These are phyloP conservation scores for Nymphalis urticae DNA, from an alignment of 2,888 invertebrate species.

Conservation along the genomic window DNA sequence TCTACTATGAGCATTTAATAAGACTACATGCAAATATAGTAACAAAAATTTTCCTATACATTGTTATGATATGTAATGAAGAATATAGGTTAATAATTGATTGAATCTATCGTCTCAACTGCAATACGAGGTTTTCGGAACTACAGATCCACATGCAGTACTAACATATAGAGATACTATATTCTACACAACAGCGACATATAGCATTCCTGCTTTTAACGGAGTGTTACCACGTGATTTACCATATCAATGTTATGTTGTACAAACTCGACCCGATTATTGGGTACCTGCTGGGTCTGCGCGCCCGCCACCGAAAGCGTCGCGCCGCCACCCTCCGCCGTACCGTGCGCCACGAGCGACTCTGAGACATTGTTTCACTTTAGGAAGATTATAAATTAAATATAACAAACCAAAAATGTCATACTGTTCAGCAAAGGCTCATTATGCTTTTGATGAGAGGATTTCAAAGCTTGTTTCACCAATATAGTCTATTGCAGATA, in stretches of 20 bases:
- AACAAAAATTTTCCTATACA: conserved; percentile 12
- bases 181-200: conserved; percentile 58
- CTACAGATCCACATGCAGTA: conserved; percentile 9
- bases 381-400: not conserved
- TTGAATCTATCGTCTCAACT: not conserved
- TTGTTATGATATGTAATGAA: not conserved
- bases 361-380: conserved; percentile 47
- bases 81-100: not conserved
- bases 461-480: no score
- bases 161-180: conserved; percentile 15
- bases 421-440: no score
- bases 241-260: conserved; percentile 82
- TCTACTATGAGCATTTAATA: not conserved
- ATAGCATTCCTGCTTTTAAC: conserved; percentile 70
- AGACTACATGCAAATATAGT: conserved; percentile 21
- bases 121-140: not conserved
- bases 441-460: no score
- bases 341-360: conserved; percentile 71
- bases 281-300: conserved; percentile 79
- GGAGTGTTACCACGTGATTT: conserved; percentile 72
- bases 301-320: conserved; percentile 60
- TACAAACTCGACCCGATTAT: conserved; percentile 79
- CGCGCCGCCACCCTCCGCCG: conserved; percentile 67
- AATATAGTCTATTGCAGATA: no score
- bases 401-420: not conserved